Percentiles rank a stretch among this genome's conserved stretches.
phyloP scores from a whole-genome alignment of 2,888 invertebrate genomes.

The Zygothrica quintamaculata region DNA sequence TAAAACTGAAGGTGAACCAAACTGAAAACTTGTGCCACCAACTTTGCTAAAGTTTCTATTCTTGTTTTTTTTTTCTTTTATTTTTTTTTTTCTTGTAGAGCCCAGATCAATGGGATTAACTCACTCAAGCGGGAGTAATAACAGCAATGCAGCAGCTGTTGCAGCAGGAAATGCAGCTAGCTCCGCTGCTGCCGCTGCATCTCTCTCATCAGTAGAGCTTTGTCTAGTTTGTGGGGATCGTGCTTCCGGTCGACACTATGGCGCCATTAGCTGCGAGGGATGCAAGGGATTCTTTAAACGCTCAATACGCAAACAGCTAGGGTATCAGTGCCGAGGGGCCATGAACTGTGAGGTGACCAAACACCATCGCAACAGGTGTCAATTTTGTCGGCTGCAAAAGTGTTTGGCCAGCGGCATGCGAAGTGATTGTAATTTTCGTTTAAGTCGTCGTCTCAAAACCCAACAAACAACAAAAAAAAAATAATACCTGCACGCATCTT shows the following conservation, averaged over 20 bases:
- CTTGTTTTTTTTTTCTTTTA: slow-evolving; percentile 25
- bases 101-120: slow-evolving; percentile 60
- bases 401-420: slow-evolving; percentile 99
- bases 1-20: slow-evolving; percentile 79
- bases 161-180: slow-evolving; percentile 60
- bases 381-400: slow-evolving; percentile 98
- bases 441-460: slow-evolving; percentile 82
- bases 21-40: slow-evolving; percentile 29
- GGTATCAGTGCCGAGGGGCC: slow-evolving; percentile 97
- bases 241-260: slow-evolving; percentile 97
- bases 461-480: slow-evolving; percentile 18
- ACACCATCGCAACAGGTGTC: slow-evolving; percentile 98
- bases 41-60: slow-evolving; percentile 11
- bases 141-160: slow-evolving; percentile 35
- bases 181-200: slow-evolving; percentile 51
- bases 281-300: slow-evolving; percentile 99
- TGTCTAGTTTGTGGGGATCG: slow-evolving; percentile 98
- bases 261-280: slow-evolving; percentile 95
- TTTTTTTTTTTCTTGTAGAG: slow-evolving; percentile 47
- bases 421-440: slow-evolving; percentile 94
- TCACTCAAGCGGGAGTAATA: slow-evolving; percentile 47
- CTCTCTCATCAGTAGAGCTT: slow-evolving; percentile 86
- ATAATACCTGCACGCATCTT: slow-evolving; percentile 28
- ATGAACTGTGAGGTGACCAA: slow-evolving; percentile 99
- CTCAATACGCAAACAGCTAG: slow-evolving; percentile 97